A percentile compares a stretch with the other conserved stretches of the same genome.
phyloP scores from a whole-genome alignment of 2,888 invertebrate species.

The Dexiosoma caninum region DNA sequence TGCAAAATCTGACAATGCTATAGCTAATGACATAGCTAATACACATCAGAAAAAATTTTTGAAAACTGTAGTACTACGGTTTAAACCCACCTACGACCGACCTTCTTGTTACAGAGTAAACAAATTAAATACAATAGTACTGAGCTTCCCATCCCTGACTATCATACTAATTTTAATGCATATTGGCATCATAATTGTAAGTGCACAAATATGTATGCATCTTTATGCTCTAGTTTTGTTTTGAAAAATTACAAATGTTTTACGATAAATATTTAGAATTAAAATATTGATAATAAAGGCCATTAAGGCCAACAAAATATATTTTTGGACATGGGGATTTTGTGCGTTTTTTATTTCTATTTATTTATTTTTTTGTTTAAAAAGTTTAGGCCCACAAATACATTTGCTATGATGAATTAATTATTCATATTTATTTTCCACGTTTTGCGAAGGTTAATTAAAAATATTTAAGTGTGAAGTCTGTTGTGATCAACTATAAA shows the following conservation, averaged over 20 bases:
- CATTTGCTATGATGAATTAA: neutral
- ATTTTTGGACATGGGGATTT: conserved; percentile 3
- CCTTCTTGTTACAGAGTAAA: too few species aligned
- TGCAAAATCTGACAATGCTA: too few species aligned
- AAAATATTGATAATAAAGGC: neutral
- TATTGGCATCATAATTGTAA: too few species aligned
- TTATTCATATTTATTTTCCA: neutral
- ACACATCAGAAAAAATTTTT: too few species aligned
- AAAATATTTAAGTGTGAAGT: neutral
- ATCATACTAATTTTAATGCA: neutral
- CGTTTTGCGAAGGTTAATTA: neutral
- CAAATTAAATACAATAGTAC: neutral
- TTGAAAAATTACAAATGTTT: neutral
- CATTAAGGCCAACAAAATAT: neutral
- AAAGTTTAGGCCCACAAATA: neutral
- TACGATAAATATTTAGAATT: neutral
- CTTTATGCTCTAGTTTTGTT: neutral
- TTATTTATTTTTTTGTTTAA: too few species aligned
- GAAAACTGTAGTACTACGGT: too few species aligned
- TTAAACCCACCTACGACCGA: too few species aligned
- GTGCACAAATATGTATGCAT: neutral
- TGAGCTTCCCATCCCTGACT: neutral
- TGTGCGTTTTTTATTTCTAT: neutral
- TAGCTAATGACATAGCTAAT: too few species aligned
- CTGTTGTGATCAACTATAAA: neutral